phyloP scores from a whole-genome alignment of 2,888 invertebrate species.

The Leptinotarsa haldemani region DNA sequence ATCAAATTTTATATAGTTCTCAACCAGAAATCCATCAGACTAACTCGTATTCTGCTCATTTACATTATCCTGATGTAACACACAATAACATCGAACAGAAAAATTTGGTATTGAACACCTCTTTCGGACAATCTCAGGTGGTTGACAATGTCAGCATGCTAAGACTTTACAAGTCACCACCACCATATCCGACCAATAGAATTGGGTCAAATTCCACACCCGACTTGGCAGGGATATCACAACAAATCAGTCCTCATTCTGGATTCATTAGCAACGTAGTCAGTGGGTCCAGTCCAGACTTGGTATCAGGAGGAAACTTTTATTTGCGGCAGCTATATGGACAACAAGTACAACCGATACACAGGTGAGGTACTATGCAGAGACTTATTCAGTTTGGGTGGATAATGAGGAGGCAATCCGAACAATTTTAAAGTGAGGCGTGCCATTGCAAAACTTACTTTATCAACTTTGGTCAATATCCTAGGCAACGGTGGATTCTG shows the following conservation, averaged over 20 bases:
- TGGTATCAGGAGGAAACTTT: conserved; percentile 79
- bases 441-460: no score
- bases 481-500: no score
- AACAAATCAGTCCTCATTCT: conserved; percentile 62
- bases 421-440: no score
- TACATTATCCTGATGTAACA: conserved; percentile 77
- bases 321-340: conserved; percentile 65
- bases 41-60: conserved; percentile 61
- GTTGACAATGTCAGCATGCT: conserved; percentile 70
- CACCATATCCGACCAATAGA: conserved; percentile 83
- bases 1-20: conserved; percentile 72
- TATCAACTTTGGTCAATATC: no score
- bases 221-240: conserved; percentile 81
- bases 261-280: conserved; percentile 68
- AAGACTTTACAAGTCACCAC: conserved; percentile 84
- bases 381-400: no score
- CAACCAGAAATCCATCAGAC: conserved; percentile 80
- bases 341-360: conserved; percentile 59
- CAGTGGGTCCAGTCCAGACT: conserved; percentile 81
- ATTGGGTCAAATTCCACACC: conserved; percentile 88
- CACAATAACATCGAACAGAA: conserved; percentile 67
- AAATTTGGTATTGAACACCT: conserved; percentile 51
- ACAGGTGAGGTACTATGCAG: conserved; percentile 47
- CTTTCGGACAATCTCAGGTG: conserved; percentile 56
- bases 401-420: no score